These are phyloP conservation scores for Vireo griseus DNA, from an alignment of 2,797 vertebrate genomes.

Conservation along the genomic window DNA sequence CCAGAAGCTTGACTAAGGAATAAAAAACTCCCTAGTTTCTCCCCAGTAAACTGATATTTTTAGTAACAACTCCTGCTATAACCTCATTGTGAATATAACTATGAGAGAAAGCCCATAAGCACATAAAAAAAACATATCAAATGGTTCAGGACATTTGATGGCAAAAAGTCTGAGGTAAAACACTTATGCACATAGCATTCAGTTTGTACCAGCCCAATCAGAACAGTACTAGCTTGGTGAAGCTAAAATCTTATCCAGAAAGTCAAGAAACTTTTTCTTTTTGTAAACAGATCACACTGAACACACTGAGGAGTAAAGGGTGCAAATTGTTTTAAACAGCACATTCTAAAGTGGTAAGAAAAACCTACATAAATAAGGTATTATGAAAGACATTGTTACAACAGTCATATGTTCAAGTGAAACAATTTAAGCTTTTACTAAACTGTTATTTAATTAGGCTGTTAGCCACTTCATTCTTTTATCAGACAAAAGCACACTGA, in stretches of 20 bases:
- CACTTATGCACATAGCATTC: fast-evolving
- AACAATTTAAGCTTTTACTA: background rate
- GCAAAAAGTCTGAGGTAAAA: background rate
- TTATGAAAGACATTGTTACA: background rate
- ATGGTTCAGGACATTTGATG: background rate
- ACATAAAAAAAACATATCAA: background rate
- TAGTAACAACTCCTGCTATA: background rate
- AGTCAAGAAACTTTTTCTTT: background rate
- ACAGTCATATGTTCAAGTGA: background rate
- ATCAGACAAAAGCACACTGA: background rate
- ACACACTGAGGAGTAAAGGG: background rate
- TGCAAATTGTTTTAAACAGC: background rate
- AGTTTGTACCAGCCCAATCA: background rate
- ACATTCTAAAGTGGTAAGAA: background rate
- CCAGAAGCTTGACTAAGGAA: background rate
- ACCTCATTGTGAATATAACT: background rate
- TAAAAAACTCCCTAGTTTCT: background rate
- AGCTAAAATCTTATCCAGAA: background rate
- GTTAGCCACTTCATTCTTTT: background rate
- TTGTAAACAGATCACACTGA: background rate
- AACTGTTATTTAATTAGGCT: background rate
- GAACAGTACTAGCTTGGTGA: background rate
- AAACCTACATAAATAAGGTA: background rate
- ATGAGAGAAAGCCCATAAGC: background rate
- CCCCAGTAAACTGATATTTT: background rate